Evolutionary conservation across 2,888 invertebrate genomes (phyloP), one percentile per base, ranked within the genome.

Genomic region (Amphiduros pacificus): DNA sequence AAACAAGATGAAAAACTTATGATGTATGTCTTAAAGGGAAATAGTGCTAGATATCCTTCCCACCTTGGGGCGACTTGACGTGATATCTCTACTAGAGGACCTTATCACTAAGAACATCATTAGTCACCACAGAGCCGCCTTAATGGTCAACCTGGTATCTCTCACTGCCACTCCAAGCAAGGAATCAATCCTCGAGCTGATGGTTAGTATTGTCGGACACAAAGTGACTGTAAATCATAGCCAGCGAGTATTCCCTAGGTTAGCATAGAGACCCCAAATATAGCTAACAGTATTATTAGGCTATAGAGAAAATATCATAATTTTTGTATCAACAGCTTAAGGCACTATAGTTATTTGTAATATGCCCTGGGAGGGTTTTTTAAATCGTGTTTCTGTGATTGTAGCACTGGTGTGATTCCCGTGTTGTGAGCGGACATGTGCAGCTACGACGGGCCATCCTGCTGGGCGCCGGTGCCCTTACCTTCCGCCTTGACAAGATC

Each of bases 141-240:
- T 49, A 9, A 58, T 65, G 29, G 32, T 73, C 29, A 65, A 61
- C 22, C 28, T 60, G n/a, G n/a, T 73, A n/a, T 65, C 73, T 26
- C 70, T 80, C 55, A 63, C 78, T 26, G 74, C 79, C 26, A 73
- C 77, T 51, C 81, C 82, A 20, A 78, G 80, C 54, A 70, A 73
- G 32, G 67, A 72, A 20, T 71, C 78, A 26, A 64, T 82, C 9
- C 69, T 80, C 52, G 67, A 69, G 56, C 56, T 81, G 41, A n/a
- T n/a, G n/a, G n/a, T n/a, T n/a, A n/a, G n/a, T n/a, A n/a, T n/a
- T n/a, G n/a, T n/a, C n/a, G n/a, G n/a, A n/a, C n/a, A n/a, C n/a
- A n/a, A n/a, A n/a, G n/a, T n/a, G n/a, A n/a, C n/a, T n/a, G n/a
- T n/a, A n/a, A n/a, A n/a, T n/a, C n/a, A n/a, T n/a, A n/a, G n/a